phyloP scores from a whole-genome alignment of 1,140 invertebrate genomes.

The Orius laevigatus region DNA sequence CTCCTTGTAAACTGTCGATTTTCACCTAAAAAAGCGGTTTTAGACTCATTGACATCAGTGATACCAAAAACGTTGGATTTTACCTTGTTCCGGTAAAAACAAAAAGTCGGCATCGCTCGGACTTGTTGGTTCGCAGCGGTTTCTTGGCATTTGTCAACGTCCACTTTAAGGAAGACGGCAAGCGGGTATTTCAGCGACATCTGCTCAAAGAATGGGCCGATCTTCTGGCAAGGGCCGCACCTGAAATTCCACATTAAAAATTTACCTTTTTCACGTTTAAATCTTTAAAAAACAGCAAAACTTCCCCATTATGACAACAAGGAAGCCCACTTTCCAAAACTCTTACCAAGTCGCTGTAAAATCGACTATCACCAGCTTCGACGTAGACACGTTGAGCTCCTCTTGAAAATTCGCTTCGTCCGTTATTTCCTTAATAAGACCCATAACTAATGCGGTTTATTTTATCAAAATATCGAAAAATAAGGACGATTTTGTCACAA shows the following conservation, averaged over 20 bases:
- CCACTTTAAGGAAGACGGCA: conserved; percentile 88
- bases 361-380: conserved; percentile 84
- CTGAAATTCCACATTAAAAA: conserved; percentile 29
- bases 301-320: neutral
- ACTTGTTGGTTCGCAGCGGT: conserved; percentile 73
- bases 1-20: conserved; percentile 67
- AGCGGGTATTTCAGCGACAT: conserved; percentile 69
- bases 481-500: too few relatives aligned
- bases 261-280: neutral
- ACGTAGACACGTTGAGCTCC: conserved; percentile 61
- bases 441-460: conserved; percentile 3
- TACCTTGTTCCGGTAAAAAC: conserved; percentile 79
- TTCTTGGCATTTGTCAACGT: conserved; percentile 77
- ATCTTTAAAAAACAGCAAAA: neutral
- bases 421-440: conserved; percentile 28
- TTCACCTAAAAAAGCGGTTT: too few relatives aligned
- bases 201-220: conserved; percentile 79
- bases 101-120: conserved; percentile 93
- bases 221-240: conserved; percentile 88
- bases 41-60: too few relatives aligned
- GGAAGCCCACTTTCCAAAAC: neutral
- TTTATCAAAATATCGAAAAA: too few relatives aligned
- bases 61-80: neutral
- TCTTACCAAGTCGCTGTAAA: conserved; percentile 79
- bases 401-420: conserved; percentile 67